Evolutionary conservation across 2,797 vertebrate genomes (phyloP).

Genomic region (Phaenicophaeus curvirostris): DNA sequence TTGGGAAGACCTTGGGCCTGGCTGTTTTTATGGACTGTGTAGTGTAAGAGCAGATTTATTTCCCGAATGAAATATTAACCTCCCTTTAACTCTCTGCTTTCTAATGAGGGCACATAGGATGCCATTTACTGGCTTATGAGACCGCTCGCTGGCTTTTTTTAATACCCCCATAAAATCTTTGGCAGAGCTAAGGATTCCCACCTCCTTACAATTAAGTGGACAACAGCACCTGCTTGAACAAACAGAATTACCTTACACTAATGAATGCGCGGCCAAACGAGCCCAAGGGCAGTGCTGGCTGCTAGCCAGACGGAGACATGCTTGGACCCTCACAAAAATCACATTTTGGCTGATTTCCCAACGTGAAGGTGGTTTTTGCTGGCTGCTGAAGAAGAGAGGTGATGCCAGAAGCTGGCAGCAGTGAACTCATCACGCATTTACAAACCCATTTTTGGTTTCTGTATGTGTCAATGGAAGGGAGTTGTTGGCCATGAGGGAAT

Average conservation of each 20-base stretch:
- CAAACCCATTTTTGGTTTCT: not conserved
- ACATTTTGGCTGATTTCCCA: not conserved
- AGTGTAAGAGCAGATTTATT: not conserved
- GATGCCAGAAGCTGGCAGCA: not conserved
- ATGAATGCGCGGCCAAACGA: accelerated
- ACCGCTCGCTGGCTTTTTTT: not conserved
- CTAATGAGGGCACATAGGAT: not conserved
- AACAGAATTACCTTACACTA: not conserved
- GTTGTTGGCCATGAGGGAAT: not conserved
- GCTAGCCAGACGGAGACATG: not conserved
- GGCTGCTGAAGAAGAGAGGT: not conserved
- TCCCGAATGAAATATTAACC: not conserved
- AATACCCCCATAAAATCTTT: not conserved
- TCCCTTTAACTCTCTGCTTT: not conserved
- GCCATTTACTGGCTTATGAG: not conserved
- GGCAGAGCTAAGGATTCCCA: not conserved
- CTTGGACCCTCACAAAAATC: not conserved
- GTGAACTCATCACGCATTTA: not conserved
- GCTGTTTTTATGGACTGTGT: not conserved
- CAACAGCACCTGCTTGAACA: not conserved
- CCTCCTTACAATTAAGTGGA: not conserved
- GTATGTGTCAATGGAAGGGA: not conserved
- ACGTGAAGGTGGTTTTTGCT: not conserved
- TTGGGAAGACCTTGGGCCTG: not conserved
- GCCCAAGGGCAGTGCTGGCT: not conserved